Percentiles rank a stretch among this genome's conserved stretches.
Conservation (phyloP, 2,888 invertebrate species). For the Periphyllus acericola region DNA sequence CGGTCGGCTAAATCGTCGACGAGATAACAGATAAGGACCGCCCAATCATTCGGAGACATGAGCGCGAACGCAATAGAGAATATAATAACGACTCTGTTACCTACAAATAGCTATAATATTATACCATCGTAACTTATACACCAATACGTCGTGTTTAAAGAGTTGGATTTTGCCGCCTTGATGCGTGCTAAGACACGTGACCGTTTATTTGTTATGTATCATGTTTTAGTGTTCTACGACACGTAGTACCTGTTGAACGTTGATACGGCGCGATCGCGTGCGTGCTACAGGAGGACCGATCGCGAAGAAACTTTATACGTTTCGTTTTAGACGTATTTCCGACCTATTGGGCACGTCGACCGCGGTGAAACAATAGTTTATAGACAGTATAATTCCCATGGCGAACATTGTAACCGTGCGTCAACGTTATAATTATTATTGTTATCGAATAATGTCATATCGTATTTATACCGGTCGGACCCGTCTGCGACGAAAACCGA, state of each 20-base stretch:
- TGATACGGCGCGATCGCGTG: neutral
- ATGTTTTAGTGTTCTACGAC: neutral
- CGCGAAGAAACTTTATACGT: neutral
- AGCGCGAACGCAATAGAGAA: neutral
- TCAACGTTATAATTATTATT: too few relatives aligned
- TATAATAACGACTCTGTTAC: neutral
- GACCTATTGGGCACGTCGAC: neutral
- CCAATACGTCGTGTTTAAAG: neutral
- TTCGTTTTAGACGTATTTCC: neutral
- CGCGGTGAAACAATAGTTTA: too few relatives aligned
- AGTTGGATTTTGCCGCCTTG: conserved; percentile 21
- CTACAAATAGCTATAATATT: neutral
- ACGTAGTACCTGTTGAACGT: neutral
- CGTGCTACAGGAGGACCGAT: neutral
- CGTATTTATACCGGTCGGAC: too few relatives aligned
- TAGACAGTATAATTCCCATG: too few relatives aligned
- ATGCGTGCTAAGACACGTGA: neutral
- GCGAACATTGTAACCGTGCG: too few relatives aligned
- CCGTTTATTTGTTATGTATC: neutral
- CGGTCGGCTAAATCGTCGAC: neutral
- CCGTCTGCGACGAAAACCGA: too few relatives aligned
- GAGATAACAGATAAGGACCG: neutral
- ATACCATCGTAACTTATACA: neutral
- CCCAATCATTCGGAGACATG: neutral
- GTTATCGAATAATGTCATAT: too few relatives aligned